A percentile compares a stretch with the other conserved stretches of the same genome.
phyloP scores from a whole-genome alignment of 2,797 vertebrate species.

The Amphiprion clarkii region DNA sequence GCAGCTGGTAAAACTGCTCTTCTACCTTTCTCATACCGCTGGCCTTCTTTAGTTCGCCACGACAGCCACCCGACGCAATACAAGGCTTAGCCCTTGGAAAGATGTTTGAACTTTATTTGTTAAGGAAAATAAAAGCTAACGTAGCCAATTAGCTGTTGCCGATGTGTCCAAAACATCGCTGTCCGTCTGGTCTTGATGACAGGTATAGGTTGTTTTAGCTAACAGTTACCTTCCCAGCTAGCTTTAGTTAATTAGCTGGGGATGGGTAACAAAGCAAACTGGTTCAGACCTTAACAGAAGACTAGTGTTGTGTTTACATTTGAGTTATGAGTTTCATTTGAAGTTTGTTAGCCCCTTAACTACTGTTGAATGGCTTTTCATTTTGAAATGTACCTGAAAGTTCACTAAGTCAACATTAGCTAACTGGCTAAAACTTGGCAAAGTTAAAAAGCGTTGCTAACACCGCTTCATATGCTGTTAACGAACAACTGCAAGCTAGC shows the following conservation, averaged over 20 bases:
- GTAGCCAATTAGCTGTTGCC: conserved; percentile 41
- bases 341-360: conserved; percentile 18
- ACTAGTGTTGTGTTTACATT: background rate
- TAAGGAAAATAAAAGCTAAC: conserved; percentile 27
- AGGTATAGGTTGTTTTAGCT: conserved; percentile 63
- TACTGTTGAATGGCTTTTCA: background rate
- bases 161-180: conserved; percentile 43
- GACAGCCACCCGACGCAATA: accelerated
- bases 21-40: conserved; percentile 2
- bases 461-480: background rate
- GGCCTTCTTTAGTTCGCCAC: background rate
- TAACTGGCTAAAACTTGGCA: conserved; percentile 43
- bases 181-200: conserved; percentile 27
- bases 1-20: conserved; percentile 88
- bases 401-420: conserved; percentile 21
- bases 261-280: background rate
- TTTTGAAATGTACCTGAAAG: background rate
- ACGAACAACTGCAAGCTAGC: background rate
- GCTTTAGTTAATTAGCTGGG: conserved; percentile 6
- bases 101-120: conserved; percentile 52
- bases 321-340: background rate
- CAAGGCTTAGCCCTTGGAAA: background rate
- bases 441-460: conserved; percentile 32
- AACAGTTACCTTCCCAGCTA: conserved; percentile 24
- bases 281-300: background rate